Conservation (phyloP, 1,140 invertebrate species). For the Temnothorax curvispinosus region DNA sequence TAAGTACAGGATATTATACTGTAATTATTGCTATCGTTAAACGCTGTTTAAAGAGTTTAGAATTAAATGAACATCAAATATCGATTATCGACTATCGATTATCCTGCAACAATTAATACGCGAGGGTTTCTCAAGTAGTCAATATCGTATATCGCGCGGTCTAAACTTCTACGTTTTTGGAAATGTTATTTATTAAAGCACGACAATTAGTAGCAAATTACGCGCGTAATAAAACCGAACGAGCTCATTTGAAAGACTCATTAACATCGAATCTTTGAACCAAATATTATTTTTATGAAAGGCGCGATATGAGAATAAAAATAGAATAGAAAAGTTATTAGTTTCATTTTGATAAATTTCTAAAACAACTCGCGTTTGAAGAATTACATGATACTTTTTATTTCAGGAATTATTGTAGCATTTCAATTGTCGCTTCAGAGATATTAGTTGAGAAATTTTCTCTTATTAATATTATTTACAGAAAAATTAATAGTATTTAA, state of each 20-base stretch:
- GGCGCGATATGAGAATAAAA: neutral
- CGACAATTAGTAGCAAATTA: constrained; percentile 40
- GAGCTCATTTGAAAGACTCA: neutral
- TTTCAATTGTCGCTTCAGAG: neutral
- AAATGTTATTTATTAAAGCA: constrained; percentile 12
- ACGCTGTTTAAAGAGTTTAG: constrained; percentile 24
- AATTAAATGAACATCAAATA: constrained; percentile 45
- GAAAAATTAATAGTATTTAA: neutral
- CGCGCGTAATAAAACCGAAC: constrained; percentile 11
- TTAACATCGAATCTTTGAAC: neutral
- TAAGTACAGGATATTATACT: neutral
- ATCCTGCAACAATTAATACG: too few relatives aligned
- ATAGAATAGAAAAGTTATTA: neutral
- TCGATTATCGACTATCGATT: too few relatives aligned
- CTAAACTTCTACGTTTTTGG: too few relatives aligned
- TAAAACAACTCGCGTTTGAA: neutral
- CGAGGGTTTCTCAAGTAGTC: too few relatives aligned
- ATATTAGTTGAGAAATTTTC: neutral
- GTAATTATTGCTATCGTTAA: constrained; percentile 61
- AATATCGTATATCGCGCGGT: too few relatives aligned
- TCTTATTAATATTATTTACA: neutral
- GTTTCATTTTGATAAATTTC: neutral
- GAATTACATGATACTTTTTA: neutral
- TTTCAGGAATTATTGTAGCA: neutral
- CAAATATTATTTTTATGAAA: neutral